Evolutionary conservation across 2,888 invertebrate genomes (phyloP).

Genomic region (Acronicta alni): DNA sequence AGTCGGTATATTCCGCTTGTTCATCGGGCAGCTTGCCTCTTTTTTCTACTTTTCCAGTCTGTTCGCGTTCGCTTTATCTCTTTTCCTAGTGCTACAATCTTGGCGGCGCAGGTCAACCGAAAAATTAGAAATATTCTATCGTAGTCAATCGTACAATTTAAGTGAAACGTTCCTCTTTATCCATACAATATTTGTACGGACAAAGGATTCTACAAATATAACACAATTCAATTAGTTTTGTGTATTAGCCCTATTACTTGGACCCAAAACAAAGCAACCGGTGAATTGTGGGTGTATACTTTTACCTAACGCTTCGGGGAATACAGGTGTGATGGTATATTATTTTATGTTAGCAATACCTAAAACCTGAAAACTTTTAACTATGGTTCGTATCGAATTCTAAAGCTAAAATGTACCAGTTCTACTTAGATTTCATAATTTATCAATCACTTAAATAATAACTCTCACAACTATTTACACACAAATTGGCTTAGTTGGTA

Average conservation of each 20-base stretch:
- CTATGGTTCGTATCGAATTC: too few relatives aligned
- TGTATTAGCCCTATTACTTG: too few relatives aligned
- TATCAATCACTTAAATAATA: conserved; percentile 23
- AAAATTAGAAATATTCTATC: conserved; percentile 85
- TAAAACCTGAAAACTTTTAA: too few relatives aligned
- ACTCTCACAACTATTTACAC: conserved; percentile 35
- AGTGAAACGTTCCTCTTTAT: conserved; percentile 54
- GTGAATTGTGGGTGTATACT: too few relatives aligned
- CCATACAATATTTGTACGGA: conserved; percentile 27
- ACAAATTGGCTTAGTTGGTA: conserved; percentile 40
- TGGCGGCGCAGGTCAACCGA: conserved; percentile 77
- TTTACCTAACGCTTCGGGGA: too few relatives aligned
- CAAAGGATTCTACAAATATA: background rate
- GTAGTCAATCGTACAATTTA: conserved; percentile 68
- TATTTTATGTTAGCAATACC: too few relatives aligned
- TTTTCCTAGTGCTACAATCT: conserved; percentile 74
- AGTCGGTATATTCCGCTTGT: conserved; percentile 63
- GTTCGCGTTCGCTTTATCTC: conserved; percentile 78
- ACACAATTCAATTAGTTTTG: too few relatives aligned
- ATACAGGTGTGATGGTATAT: too few relatives aligned
- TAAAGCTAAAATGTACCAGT: background rate
- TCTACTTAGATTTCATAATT: background rate
- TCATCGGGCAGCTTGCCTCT: conserved; percentile 61
- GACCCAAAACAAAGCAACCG: too few relatives aligned
- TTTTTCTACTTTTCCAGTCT: conserved; percentile 71